Evolutionary conservation across 2,888 invertebrate genomes (phyloP).

Genomic region (Macrophya alboannulata): DNA sequence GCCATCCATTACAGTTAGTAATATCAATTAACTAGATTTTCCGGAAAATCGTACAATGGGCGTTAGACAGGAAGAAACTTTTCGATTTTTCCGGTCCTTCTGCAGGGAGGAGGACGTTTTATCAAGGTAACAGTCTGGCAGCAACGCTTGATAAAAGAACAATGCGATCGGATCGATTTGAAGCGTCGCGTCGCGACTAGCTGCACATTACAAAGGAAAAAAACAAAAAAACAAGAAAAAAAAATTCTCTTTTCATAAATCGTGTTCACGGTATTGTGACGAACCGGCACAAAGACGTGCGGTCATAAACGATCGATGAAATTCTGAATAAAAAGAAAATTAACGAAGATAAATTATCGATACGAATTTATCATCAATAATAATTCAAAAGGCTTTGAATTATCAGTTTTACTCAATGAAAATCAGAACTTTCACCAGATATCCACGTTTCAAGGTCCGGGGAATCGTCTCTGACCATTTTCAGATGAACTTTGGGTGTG

Average conservation of each 20-base stretch:
- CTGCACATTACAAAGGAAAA: conserved; percentile 12
- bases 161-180: conserved; percentile 27
- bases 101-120: not conserved
- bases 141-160: conserved; percentile 18
- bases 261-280: conserved; percentile 6
- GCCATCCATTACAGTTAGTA: conserved; percentile 14
- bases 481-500: no score
- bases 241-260: not conserved
- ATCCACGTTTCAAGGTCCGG: no score
- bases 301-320: not conserved
- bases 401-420: no score
- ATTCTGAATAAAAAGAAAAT: not conserved
- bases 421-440: no score
- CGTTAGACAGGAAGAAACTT: not conserved
- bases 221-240: not conserved
- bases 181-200: not conserved
- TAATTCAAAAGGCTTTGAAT: no score
- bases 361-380: not conserved
- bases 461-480: no score
- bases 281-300: not conserved
- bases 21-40: not conserved
- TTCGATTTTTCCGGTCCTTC: not conserved
- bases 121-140: conserved; percentile 30
- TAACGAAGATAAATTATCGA: not conserved
- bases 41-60: not conserved